Percentiles rank a stretch among this genome's conserved stretches.
Evolutionary conservation across 1,140 invertebrate genomes (phyloP).

Genomic region (Bombus soroeensis): DNA sequence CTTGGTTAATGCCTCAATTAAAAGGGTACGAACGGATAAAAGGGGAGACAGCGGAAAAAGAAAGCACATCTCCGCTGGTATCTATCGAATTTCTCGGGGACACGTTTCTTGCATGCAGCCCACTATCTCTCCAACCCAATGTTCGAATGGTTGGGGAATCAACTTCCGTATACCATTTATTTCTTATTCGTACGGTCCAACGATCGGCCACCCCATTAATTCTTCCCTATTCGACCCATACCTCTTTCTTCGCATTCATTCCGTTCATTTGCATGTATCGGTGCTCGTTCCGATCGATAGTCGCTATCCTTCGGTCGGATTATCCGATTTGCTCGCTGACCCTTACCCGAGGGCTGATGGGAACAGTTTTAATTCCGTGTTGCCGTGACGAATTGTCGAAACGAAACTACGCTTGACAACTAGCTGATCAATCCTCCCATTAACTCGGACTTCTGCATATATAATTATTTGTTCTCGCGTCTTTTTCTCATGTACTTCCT

Average conservation of each 20-base stretch:
- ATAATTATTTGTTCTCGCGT: background rate
- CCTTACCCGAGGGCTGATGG: background rate
- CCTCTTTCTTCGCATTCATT: background rate
- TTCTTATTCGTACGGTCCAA: conserved; percentile 31
- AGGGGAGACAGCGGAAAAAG: background rate
- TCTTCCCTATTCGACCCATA: background rate
- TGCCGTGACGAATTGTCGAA: too few species aligned
- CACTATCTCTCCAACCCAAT: background rate
- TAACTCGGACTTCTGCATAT: too few species aligned
- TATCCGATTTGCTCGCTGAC: conserved; percentile 19
- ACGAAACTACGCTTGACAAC: background rate
- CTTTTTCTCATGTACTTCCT: too few species aligned
- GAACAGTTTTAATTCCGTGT: conserved; percentile 36
- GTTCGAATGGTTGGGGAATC: conserved; percentile 21
- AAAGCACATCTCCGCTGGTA: background rate
- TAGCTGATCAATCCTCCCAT: background rate
- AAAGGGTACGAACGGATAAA: conserved; percentile 50
- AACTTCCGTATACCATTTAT: conserved; percentile 24
- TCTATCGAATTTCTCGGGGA: conserved; percentile 12
- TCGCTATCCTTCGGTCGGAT: background rate
- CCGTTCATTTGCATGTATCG: conserved; percentile 41
- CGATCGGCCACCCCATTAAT: conserved; percentile 20
- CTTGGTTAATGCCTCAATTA: conserved; percentile 74
- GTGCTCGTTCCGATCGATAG: background rate
- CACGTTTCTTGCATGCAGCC: background rate